Conservation (phyloP, 2,797 vertebrate species). For the Aythya fuligula region DNA sequence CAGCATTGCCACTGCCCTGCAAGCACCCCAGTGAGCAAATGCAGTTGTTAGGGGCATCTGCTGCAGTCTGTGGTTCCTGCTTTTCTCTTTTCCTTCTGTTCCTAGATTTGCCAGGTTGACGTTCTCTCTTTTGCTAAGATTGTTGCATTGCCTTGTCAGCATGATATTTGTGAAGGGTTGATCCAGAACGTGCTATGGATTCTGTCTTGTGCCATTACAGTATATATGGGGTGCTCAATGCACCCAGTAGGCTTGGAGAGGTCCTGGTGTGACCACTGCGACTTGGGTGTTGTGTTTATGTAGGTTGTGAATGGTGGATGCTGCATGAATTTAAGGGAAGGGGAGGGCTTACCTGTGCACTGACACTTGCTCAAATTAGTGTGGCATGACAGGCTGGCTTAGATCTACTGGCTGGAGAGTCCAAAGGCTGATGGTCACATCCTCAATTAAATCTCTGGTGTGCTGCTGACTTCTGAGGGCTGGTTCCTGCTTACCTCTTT, state of each 20-base stretch:
- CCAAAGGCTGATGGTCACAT: conserved; percentile 28
- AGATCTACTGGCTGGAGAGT: background rate
- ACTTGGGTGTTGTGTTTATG: background rate
- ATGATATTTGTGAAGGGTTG: fast-evolving
- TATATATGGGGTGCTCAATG: background rate
- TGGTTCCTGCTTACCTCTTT: background rate
- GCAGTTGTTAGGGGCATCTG: fast-evolving
- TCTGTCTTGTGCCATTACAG: background rate
- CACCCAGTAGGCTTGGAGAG: background rate
- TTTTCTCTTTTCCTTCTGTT: background rate
- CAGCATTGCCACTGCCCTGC: background rate
- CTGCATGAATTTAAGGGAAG: background rate
- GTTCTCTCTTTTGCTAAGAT: background rate
- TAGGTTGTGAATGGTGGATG: background rate
- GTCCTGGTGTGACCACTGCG: background rate
- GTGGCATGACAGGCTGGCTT: background rate
- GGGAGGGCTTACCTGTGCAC: background rate
- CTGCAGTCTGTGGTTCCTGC: background rate
- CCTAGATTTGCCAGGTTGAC: background rate
- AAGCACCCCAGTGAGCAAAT: background rate
- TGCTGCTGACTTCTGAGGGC: background rate
- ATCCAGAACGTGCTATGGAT: fast-evolving
- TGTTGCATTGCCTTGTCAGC: background rate
- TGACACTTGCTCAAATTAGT: background rate
- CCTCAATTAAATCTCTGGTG: background rate